Evolutionary conservation across 1,140 invertebrate genomes (phyloP), one percentile per base, ranked within the genome.

Genomic region (Sycophaga agraensis): DNA sequence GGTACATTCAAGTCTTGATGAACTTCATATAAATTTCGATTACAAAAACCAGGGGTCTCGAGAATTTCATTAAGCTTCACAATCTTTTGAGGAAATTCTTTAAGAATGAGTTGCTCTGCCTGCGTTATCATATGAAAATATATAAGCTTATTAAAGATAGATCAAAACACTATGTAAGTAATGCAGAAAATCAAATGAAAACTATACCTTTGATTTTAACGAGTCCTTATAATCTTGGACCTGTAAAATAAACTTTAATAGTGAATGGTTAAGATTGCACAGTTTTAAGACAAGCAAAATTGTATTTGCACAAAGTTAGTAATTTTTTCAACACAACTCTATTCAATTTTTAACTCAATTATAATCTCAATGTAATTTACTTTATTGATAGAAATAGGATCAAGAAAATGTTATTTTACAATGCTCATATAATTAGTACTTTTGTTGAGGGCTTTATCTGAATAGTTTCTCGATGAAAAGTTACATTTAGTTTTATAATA

Each of bases 41-140:
- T 88, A 69, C 86, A 87, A 72, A 95, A 93, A 70, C 88, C 86
- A 50, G 89, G 82, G 34, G 89, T 92, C 67, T 91, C 88, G 62
- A 96, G 77, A 37, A 96, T 77, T 66, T 90, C 87, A 81, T 96
- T 94, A 45, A 97, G 80, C 75, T 91, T 88, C 1, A 95, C 86
- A 64, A 96, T 95, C 80, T 94, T 95, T 71, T 92, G 89, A 2
- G 94, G 94, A 77, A 97, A 95, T 40, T 88, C 90, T 74, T 91
- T 90, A 34, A 93, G 84, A 53, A 96, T 88, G 39, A 96, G 77
- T 67, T 89, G 85, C 76, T 97, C 94, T 14, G 92, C 93, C 83
- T 86, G 57, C 60, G 75, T 50, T 37, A 43, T 39, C 16, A 59
- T 45, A 31, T 37, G 58, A 45, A 45, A 40, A 53, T 16, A 31